Conservation (phyloP, 2,888 invertebrate species). For the Caenorhabditis sp. region DNA sequence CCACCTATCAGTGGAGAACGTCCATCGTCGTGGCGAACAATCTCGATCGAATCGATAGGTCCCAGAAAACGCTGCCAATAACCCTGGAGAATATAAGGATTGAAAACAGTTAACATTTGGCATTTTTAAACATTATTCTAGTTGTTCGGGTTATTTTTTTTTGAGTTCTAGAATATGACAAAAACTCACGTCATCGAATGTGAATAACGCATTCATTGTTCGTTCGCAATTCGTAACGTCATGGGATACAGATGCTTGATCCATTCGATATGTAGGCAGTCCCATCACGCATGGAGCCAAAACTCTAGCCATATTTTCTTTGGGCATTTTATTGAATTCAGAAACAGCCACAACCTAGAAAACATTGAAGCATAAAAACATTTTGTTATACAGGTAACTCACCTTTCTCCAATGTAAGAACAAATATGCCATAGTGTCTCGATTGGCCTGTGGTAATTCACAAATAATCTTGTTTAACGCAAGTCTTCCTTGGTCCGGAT, state of each 20-base stretch:
- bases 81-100: constrained; percentile 45
- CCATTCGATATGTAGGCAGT: constrained; percentile 12
- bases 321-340: constrained; percentile 84
- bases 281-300: constrained; percentile 92
- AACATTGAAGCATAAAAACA: neutral
- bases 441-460: constrained; percentile 87
- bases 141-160: neutral
- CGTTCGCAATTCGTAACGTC: constrained; percentile 44
- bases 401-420: constrained; percentile 87
- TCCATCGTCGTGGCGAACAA: constrained; percentile 13
- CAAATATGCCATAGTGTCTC: constrained; percentile 91
- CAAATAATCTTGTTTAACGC: constrained; percentile 76
- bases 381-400: constrained; percentile 30
- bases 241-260: constrained; percentile 26
- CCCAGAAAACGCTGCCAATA: constrained; percentile 57
- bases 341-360: constrained; percentile 43
- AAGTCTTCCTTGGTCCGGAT: constrained; percentile 72
- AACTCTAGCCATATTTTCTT: constrained; percentile 85
- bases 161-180: neutral
- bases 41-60: constrained; percentile 16
- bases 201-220: constrained; percentile 51
- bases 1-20: constrained; percentile 6
- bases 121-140: neutral
- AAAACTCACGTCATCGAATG: constrained; percentile 46
- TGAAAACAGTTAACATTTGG: no score